phyloP scores from a whole-genome alignment of 2,888 invertebrate species.

The Villa cingulata region DNA sequence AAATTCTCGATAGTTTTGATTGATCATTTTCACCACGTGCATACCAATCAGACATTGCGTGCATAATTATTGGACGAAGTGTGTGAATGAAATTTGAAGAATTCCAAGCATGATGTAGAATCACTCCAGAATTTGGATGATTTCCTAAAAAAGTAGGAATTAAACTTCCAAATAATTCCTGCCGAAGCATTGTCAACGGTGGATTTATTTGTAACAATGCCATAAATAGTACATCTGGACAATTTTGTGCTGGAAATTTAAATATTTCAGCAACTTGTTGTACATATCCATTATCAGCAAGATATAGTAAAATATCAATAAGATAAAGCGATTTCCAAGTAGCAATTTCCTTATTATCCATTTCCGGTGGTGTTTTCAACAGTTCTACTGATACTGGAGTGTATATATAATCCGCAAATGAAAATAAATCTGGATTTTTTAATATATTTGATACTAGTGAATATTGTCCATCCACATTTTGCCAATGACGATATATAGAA shows the following conservation, averaged over 20 bases:
- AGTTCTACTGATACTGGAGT: slow-evolving; percentile 76
- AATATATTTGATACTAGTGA: slow-evolving; percentile 76
- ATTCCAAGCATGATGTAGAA: slow-evolving; percentile 94
- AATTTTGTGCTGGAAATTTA: slow-evolving; percentile 81
- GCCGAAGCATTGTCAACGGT: slow-evolving; percentile 61
- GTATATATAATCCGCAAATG: slow-evolving; percentile 83
- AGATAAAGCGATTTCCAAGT: slow-evolving; percentile 90
- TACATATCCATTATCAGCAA: slow-evolving; percentile 79
- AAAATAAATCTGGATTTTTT: slow-evolving; percentile 85
- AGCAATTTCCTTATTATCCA: slow-evolving; percentile 83
- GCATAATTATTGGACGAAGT: slow-evolving; percentile 77
- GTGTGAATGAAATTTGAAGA: slow-evolving; percentile 51
- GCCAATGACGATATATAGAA: slow-evolving; percentile 82
- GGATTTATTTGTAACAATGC: slow-evolving; percentile 78
- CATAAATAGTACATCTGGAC: slow-evolving; percentile 86
- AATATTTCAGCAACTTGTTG: slow-evolving; percentile 69
- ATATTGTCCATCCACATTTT: slow-evolving; percentile 83
- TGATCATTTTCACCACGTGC: slow-evolving; percentile 85
- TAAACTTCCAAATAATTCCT: slow-evolving; percentile 73
- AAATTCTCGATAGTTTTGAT: slow-evolving; percentile 78
- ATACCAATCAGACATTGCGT: slow-evolving; percentile 97
- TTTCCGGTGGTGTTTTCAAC: slow-evolving; percentile 87
- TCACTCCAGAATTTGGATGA: slow-evolving; percentile 93
- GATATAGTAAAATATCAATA: slow-evolving; percentile 71
- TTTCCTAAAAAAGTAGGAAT: slow-evolving; percentile 89